Conservation (phyloP, 2,888 invertebrate genomes). For the Sisyra nigra region DNA sequence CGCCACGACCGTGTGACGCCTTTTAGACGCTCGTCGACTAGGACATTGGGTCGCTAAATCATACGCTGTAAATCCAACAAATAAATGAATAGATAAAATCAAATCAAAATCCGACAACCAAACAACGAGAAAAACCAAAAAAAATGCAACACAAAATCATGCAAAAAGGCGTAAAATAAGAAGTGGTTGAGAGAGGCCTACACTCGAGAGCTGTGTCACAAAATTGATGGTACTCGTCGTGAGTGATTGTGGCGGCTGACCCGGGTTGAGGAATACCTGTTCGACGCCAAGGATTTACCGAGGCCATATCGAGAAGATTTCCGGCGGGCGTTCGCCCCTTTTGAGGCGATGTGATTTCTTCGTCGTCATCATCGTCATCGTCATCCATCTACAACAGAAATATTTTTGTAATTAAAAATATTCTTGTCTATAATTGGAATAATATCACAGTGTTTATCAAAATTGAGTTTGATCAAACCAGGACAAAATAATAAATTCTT, state of each 20-base stretch:
- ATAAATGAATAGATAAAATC: not conserved
- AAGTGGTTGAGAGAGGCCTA: constrained; percentile 27
- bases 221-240: constrained; percentile 66
- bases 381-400: constrained; percentile 21
- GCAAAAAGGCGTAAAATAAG: constrained; percentile 5
- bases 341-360: constrained; percentile 19
- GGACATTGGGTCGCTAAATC: constrained; percentile 72
- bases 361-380: constrained; percentile 33
- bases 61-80: constrained; percentile 39
- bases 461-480: too few relatives aligned
- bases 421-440: too few relatives aligned
- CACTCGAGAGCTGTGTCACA: constrained; percentile 68
- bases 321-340: constrained; percentile 17
- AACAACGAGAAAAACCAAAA: constrained; percentile 7
- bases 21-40: constrained; percentile 47
- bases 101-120: not conserved
- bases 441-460: too few relatives aligned
- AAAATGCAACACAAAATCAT: constrained; percentile 3
- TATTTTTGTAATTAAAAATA: not conserved
- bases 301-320: constrained; percentile 15
- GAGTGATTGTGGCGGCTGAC: constrained; percentile 32
- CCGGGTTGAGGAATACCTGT: constrained; percentile 18
- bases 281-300: constrained; percentile 27
- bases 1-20: constrained; percentile 50
- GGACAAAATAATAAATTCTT: too few relatives aligned